Evolutionary conservation across 1,140 invertebrate genomes (phyloP).

Genomic region (Bombyx mandarina): DNA sequence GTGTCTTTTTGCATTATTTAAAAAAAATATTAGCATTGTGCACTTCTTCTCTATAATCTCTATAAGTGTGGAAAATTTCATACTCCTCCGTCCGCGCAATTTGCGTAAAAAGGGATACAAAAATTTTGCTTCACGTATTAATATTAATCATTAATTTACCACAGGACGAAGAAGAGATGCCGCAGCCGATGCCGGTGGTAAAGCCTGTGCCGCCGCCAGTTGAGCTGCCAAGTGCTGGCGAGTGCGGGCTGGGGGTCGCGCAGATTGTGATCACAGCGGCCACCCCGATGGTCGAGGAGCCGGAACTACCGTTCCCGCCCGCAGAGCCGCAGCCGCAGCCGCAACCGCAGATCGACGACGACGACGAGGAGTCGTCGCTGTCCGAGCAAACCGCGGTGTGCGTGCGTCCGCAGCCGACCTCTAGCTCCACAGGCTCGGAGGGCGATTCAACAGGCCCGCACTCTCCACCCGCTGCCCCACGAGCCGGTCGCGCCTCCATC

Average conservation of each 20-base stretch:
- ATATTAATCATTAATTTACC: too few relatives aligned
- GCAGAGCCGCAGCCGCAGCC: slow-evolving; percentile 55
- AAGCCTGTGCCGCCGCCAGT: slow-evolving; percentile 37
- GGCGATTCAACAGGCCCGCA: slow-evolving; percentile 50
- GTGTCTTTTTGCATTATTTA: too few relatives aligned
- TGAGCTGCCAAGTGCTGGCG: slow-evolving; percentile 40
- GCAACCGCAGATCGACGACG: slow-evolving; percentile 15
- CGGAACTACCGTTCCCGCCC: slow-evolving; percentile 77
- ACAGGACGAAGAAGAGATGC: slow-evolving; percentile 41
- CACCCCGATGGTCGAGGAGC: slow-evolving; percentile 88
- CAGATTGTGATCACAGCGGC: slow-evolving; percentile 91
- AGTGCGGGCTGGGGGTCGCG: slow-evolving; percentile 79
- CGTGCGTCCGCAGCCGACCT: slow-evolving; percentile 43
- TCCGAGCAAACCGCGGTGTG: slow-evolving; percentile 55
- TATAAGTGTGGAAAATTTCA: too few relatives aligned
- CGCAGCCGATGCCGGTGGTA: slow-evolving; percentile 22
- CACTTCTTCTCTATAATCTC: too few relatives aligned
- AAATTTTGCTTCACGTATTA: too few relatives aligned
- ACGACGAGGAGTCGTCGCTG: slow-evolving; percentile 52
- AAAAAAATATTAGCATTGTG: too few relatives aligned
- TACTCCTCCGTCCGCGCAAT: too few relatives aligned
- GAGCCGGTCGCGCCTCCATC: slow-evolving; percentile 82
- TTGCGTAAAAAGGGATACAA: too few relatives aligned
- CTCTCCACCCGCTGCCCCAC: slow-evolving; percentile 75
- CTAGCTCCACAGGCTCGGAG: slow-evolving; percentile 51